Evolutionary conservation across 2,888 invertebrate species (phyloP), one percentile per base, ranked within the genome.

Genomic region (Trilocha varians): DNA sequence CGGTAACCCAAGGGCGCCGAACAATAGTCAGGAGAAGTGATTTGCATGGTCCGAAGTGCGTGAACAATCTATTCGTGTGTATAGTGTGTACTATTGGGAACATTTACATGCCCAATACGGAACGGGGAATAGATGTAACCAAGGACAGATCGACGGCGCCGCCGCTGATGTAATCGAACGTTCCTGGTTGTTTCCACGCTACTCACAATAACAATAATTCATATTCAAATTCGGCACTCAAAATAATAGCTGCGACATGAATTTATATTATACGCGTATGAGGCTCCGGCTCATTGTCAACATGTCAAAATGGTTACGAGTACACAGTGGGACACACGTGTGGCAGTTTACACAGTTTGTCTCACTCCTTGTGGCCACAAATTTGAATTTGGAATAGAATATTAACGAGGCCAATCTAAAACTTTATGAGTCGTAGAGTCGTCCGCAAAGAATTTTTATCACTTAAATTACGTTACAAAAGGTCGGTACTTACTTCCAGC

Each of bases 401-500:
- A 33, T 34, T 16, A 13, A 16, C 8, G 16, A 32, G 2, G 8
- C 33, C 13, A 16, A 15, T 32, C 13, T 16, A 5, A 33, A n/a
- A 34, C 25, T 25, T 25, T 25, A 25, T 3, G 25, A 25, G 25
- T 25, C 25, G 25, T 25, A 25, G 25, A 25, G 16, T 16, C 39
- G 34, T 39, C 40, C 40, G 40, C 34, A 37, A 45, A 42, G 42
- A 32, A 34, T 39, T 33, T 43, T 41, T 46, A 43, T 41, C 46
- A 44, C 43, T 32, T 46, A n/a, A 36, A 36, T n/a, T 42, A 52
- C 11, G 25, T 53, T 61, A 62, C 57, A 63, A 62, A 65, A 57
- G 41, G 42, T 44, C 17, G 59, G 62, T 76, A 85, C 87, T 86
- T 70, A 87, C 87, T 95, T 95, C 98, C 98, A 98, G 54, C 98